Evolutionary conservation across 2,888 invertebrate species (phyloP).

Genomic region (Hirtodrosophila alboralis): DNA sequence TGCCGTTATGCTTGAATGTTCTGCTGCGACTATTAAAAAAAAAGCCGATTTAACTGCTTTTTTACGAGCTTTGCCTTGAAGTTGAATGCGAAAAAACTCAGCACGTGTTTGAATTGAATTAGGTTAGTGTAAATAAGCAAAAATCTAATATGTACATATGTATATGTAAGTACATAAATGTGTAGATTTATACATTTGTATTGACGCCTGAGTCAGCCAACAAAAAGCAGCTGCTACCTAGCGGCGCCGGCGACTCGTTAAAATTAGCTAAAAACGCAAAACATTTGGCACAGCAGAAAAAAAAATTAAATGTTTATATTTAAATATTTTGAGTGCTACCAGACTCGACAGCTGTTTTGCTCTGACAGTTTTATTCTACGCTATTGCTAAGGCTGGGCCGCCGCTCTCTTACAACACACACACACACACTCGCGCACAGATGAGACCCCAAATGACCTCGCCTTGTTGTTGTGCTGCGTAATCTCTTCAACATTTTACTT

Average conservation of each 20-base stretch:
- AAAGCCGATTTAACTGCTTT: conserved; percentile 4
- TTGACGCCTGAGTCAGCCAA: conserved; percentile 37
- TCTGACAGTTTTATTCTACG: conserved; percentile 10
- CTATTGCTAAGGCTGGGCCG: conserved; percentile 9
- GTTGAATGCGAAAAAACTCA: background rate
- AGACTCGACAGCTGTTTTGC: conserved; percentile 48
- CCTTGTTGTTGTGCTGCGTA: conserved; percentile 41
- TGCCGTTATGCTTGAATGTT: conserved; percentile 2
- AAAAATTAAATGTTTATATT: conserved; percentile 44
- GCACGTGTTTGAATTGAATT: conserved; percentile 65
- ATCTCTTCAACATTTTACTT: conserved; percentile 38
- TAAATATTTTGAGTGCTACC: conserved; percentile 36
- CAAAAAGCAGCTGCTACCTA: conserved; percentile 39
- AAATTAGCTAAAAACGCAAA: conserved; percentile 52
- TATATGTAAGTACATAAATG: background rate
- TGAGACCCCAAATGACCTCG: conserved; percentile 56
- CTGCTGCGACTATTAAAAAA: background rate
- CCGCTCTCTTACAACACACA: conserved; percentile 5
- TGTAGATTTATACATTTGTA: background rate
- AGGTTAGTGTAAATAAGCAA: conserved; percentile 33
- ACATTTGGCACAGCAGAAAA: conserved; percentile 33
- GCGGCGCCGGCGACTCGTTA: conserved; percentile 29
- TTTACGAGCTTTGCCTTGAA: conserved; percentile 1
- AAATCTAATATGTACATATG: conserved; percentile 2
- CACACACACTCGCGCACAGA: conserved; percentile 3